Percentiles rank a stretch among this genome's conserved stretches.
Conservation (phyloP, 2,113 vertebrate species). For the Caranx ignobilis region DNA sequence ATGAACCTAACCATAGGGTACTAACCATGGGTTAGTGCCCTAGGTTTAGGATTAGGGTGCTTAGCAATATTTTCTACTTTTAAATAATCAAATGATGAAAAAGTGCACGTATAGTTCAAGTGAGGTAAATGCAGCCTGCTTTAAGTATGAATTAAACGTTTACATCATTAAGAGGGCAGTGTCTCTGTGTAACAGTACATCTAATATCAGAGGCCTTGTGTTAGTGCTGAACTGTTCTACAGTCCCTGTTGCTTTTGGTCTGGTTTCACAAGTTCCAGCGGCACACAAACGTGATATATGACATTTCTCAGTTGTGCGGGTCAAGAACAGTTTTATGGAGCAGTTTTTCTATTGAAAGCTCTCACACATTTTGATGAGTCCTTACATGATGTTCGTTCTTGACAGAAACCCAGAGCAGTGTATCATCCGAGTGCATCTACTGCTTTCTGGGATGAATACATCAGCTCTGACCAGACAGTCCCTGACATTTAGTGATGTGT, state of each 20-base stretch:
- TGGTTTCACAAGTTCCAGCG: slow-evolving; percentile 6
- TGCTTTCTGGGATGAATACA: slow-evolving; percentile 62
- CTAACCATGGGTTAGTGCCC: too few species aligned
- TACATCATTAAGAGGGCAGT: too few species aligned
- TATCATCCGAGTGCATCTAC: slow-evolving; percentile 57
- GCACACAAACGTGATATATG: slow-evolving; percentile 32
- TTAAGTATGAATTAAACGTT: too few species aligned
- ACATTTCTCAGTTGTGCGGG: slow-evolving; percentile 47
- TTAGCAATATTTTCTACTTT: too few species aligned
- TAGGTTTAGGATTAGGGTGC: too few species aligned
- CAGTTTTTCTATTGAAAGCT: slow-evolving; percentile 38
- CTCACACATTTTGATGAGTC: slow-evolving; percentile 46
- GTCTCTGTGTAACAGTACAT: background rate
- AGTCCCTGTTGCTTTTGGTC: background rate
- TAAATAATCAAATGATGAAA: too few species aligned
- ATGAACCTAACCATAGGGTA: too few species aligned
- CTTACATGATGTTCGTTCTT: slow-evolving; percentile 34
- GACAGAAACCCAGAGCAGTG: slow-evolving; percentile 53
- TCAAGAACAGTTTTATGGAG: slow-evolving; percentile 41
- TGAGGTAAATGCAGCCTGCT: too few species aligned
- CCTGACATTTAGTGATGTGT: slow-evolving; percentile 71
- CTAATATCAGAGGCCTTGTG: slow-evolving; percentile 21
- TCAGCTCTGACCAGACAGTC: slow-evolving; percentile 61
- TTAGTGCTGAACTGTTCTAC: slow-evolving; percentile 9
- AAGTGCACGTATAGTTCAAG: too few species aligned